Conservation (phyloP, 2,113 vertebrate species). For the Rhinichthys klamathensis region DNA sequence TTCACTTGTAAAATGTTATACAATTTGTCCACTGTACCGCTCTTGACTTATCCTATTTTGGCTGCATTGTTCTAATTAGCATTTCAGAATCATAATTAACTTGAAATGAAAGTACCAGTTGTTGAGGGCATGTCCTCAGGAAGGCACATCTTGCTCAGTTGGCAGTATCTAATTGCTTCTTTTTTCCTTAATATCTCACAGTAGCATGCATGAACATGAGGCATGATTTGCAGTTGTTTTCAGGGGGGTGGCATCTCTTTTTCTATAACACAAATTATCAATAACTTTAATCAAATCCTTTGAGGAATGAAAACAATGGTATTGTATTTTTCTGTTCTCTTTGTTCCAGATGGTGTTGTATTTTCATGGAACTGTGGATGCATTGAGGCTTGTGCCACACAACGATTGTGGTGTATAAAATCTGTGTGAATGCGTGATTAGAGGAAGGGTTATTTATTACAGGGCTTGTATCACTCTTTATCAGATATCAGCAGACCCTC, state of each 20-base stretch:
- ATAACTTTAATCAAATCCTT: conserved; percentile 1
- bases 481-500: not conserved
- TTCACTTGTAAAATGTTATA: not conserved
- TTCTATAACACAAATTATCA: not conserved
- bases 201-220: not conserved
- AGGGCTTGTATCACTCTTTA: not conserved
- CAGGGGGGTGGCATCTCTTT: not conserved
- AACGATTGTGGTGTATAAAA: not conserved
- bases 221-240: not conserved
- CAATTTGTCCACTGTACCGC: not conserved
- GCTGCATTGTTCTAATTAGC: conserved; percentile 14
- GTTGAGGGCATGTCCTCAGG: conserved; percentile 16
- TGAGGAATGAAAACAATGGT: conserved; percentile 13
- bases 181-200: not conserved
- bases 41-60: not conserved
- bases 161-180: not conserved
- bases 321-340: not conserved
- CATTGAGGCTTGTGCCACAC: not conserved
- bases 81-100: conserved; percentile 17
- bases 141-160: not conserved
- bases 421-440: not conserved
- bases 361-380: not conserved
- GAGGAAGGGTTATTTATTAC: conserved; percentile 14
- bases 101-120: not conserved
- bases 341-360: not conserved